Base-by-base conservation (phyloP, 2,888 invertebrate genomes). In the Tridacna gigas region DNA sequence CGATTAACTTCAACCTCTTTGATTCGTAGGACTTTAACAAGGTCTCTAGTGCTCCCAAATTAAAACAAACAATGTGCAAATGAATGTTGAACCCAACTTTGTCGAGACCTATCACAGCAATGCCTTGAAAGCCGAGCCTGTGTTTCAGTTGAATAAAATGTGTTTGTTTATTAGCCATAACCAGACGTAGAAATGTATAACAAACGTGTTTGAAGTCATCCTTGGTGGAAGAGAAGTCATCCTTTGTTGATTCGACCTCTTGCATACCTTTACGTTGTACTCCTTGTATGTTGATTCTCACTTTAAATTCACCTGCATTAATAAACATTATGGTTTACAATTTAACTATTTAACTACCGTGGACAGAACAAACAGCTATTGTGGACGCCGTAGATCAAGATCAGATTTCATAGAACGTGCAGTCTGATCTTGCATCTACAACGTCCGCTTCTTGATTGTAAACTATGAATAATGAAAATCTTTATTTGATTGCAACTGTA, bases 1-100 rank as follows among this genome's bases (percentile, higher is more conserved):
- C 86, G 0, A 89, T 84, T 15, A 82, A 80, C 60, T 79, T 82
- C 66, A 91, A 80, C 26, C 90, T 83, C 48, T 86, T 86, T 48
- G 84, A 88, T 45, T 77, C 78, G 74, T 88, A 90, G 67, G 80
- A 86, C 63, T 89, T 88, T 37, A 89, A 83, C 9, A 91, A 77
- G 28, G 83, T 84, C 78, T 89, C 90, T n/a, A 91, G 82, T 13
- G 89, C 88, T 13, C 89, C 89, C 3, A 91, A 82, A 56, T 80
- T 84, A 60, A 79, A 82, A 74, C 89, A 89, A 20, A 85, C 79
- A 12, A 87, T 37, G 45, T 77, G 83, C n/a, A 82, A 45, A 56
- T 79, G 78, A 9, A 87, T 87, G 47, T 83, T 87, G 74, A 87
- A 87, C 5, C 87, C 87, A 18, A 87, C 56, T 51, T 83, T 80